Evolutionary conservation across 2,113 vertebrate species (phyloP).

Genomic region (Antidorcas marsupialis): DNA sequence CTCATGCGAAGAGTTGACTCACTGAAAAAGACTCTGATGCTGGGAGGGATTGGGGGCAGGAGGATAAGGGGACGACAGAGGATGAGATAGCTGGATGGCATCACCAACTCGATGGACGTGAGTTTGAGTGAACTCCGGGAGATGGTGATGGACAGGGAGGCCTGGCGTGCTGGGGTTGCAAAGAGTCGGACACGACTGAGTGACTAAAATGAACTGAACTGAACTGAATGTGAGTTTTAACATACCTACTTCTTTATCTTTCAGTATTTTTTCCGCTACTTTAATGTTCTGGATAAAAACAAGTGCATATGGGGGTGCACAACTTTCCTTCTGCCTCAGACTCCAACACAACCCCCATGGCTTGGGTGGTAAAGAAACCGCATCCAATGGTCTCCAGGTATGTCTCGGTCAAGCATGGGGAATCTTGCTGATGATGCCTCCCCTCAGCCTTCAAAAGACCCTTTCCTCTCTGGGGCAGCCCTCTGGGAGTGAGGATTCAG

Average conservation of each 20-base stretch:
- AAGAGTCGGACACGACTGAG: too few species aligned
- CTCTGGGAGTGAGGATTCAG: background rate
- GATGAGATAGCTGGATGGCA: too few species aligned
- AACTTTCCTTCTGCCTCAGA: background rate
- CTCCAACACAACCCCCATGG: background rate
- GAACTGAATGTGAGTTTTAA: background rate
- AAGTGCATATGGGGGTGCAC: background rate
- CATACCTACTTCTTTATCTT: background rate
- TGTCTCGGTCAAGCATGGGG: background rate
- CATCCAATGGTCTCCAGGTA: background rate
- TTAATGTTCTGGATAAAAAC: background rate
- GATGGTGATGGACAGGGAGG: too few species aligned
- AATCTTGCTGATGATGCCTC: background rate
- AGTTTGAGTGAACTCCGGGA: too few species aligned
- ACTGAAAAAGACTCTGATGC: too few species aligned
- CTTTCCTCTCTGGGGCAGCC: background rate
- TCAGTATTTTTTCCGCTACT: background rate
- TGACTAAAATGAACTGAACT: background rate
- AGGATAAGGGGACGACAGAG: too few species aligned
- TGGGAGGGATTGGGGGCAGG: too few species aligned
- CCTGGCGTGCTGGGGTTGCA: too few species aligned
- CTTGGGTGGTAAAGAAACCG: background rate
- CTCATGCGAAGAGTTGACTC: too few species aligned
- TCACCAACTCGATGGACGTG: rapidly evolving
- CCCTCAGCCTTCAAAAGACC: background rate